Evolutionary conservation across 2,797 vertebrate genomes (phyloP).

Genomic region (Pseudotriccus pelzelni): DNA sequence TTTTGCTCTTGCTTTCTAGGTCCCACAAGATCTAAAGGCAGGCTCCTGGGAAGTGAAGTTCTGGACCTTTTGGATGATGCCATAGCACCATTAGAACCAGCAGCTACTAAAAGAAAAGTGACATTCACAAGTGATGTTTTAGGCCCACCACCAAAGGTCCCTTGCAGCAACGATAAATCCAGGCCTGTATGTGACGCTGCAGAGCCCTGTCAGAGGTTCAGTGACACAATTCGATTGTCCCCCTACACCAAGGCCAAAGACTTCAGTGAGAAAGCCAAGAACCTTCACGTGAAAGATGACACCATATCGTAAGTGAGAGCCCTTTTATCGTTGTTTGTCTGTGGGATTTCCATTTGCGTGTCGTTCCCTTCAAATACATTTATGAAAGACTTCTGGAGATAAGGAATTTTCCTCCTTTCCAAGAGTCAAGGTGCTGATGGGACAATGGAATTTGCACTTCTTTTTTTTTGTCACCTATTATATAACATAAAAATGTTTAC

Average conservation of each 20-base stretch:
- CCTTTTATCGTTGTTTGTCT: background rate
- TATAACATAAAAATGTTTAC: background rate
- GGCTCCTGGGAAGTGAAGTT: conserved; percentile 39
- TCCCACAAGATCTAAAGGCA: conserved; percentile 58
- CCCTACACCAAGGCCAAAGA: background rate
- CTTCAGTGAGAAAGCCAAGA: background rate
- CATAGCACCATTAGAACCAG: background rate
- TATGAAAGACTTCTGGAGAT: background rate
- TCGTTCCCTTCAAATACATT: background rate
- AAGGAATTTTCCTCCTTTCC: background rate
- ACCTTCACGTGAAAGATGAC: background rate
- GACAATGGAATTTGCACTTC: background rate
- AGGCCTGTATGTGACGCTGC: background rate
- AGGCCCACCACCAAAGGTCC: conserved; percentile 67
- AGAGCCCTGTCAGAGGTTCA: background rate
- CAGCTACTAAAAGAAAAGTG: conserved; percentile 66
- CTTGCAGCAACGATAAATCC: background rate
- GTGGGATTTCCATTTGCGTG: background rate
- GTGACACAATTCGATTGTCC: background rate
- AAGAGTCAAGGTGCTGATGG: background rate
- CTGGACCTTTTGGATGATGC: conserved; percentile 64
- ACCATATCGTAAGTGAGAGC: background rate
- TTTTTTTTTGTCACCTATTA: background rate
- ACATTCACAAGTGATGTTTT: conserved; percentile 53
- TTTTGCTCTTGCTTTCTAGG: conserved; percentile 70